Conservation (phyloP, 1,140 invertebrate genomes). For the Bombus fervidus region DNA sequence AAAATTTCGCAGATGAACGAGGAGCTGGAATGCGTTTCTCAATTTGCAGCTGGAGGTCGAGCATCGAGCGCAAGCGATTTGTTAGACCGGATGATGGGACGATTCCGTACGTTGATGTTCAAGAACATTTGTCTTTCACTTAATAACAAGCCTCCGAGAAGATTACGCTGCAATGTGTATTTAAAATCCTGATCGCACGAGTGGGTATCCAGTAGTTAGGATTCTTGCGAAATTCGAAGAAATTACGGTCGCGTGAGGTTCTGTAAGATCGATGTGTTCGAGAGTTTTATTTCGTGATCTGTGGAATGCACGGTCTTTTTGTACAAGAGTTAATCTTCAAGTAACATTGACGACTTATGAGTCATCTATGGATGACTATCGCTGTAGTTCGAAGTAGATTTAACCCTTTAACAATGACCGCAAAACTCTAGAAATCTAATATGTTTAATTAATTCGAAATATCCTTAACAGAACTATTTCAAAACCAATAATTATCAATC, state of each 20-base stretch:
- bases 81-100: background rate
- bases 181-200: background rate
- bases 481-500: no score
- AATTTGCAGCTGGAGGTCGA: background rate
- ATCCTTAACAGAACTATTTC: no score
- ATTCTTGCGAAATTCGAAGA: background rate
- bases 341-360: no score
- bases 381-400: no score
- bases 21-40: background rate
- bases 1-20: background rate
- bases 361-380: no score
- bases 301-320: no score
- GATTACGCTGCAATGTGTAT: background rate
- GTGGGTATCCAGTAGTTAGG: background rate
- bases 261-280: no score
- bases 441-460: no score
- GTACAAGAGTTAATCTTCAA: no score
- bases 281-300: no score
- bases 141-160: background rate
- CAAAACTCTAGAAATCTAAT: no score
- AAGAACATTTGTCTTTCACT: conserved; percentile 2
- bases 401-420: no score
- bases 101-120: background rate
- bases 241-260: background rate
- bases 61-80: background rate